Evolutionary conservation across 2,113 vertebrate species (phyloP).

Genomic region (Phrynosoma blainvillii): DNA sequence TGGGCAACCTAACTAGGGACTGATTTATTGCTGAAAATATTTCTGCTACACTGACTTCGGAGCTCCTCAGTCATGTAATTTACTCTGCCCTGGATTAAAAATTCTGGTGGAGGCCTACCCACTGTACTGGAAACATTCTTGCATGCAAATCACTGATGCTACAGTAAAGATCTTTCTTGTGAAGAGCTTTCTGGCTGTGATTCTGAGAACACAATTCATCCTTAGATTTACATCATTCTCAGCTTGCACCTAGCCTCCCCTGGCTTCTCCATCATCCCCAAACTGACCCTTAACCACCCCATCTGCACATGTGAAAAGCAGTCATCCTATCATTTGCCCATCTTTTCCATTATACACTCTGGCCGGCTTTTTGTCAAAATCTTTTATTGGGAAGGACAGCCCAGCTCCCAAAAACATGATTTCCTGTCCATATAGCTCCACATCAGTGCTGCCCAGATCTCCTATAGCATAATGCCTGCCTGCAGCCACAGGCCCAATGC

Average conservation of each 20-base stretch:
- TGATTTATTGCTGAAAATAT: not conserved
- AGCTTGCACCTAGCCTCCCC: not conserved
- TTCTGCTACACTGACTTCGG: not conserved
- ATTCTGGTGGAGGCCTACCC: no score
- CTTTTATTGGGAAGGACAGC: slow-evolving; percentile 28
- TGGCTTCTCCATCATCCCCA: no score
- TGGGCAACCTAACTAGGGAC: not conserved
- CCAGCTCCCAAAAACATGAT: slow-evolving; percentile 21
- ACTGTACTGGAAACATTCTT: not conserved
- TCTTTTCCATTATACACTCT: not conserved
- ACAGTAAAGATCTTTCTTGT: not conserved
- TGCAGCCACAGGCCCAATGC: not conserved
- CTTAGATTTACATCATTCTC: not conserved
- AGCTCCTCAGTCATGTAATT: not conserved
- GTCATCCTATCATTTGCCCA: not conserved
- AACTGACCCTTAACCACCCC: not conserved
- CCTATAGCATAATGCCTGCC: not conserved
- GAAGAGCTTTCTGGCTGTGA: not conserved
- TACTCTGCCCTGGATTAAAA: not conserved
- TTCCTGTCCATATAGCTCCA: not conserved
- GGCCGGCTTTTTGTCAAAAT: slow-evolving; percentile 12
- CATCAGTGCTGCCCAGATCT: not conserved
- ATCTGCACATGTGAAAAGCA: not conserved
- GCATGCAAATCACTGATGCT: not conserved
- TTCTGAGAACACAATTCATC: not conserved